Evolutionary conservation across 2,797 vertebrate genomes (phyloP), one percentile per base, ranked within the genome.

Genomic region (Sebastes baramenuke): DNA sequence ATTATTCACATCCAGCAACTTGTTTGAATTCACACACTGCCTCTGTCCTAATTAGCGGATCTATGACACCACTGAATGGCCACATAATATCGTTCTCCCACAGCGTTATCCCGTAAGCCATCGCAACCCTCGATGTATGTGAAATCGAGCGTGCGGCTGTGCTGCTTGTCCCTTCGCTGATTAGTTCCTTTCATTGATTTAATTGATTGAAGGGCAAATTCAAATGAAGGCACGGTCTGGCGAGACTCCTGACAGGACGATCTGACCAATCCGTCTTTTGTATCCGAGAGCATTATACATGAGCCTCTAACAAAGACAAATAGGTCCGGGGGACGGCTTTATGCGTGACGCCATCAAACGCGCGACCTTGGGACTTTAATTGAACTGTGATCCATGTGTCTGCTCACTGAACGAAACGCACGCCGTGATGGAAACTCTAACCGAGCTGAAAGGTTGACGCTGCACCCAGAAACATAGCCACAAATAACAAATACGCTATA

Each of bases 301-400:
- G 84, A 89, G 83, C 64, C 77, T 46, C 93, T 96, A 95, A 95
- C 92, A 92, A 95, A 95, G 95, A 96, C 89, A 89, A 95, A 96
- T 95, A 87, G 95, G 89, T 92, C 90, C 75, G 38, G 72, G 82
- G 74, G 79, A 75, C 42, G 67, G 86, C 83, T 90, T 90, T 88
- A 68, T 75, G 82, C 38, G 86, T 85, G 93, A 90, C 82, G 88
- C 90, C 82, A 84, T 91, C 91, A 86, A 88, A 90, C 27, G 81
- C 22, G 20, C 77, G 93, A 96, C 95, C 95, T 95, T 95, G 93
- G 92, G 89, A 86, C 91, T 92, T 81, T 90, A 93, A 94, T 94
- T 94, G 92, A 91, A 89, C 87, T 75, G 90, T 88, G 88, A 94
- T 93, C 88, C 88, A 86, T 88, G 86, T 49, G 71, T 84, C 82